Percentiles rank a stretch among this genome's conserved stretches.
Evolutionary conservation across 1,140 invertebrate species (phyloP).

Genomic region (Conopomorpha cramerella): DNA sequence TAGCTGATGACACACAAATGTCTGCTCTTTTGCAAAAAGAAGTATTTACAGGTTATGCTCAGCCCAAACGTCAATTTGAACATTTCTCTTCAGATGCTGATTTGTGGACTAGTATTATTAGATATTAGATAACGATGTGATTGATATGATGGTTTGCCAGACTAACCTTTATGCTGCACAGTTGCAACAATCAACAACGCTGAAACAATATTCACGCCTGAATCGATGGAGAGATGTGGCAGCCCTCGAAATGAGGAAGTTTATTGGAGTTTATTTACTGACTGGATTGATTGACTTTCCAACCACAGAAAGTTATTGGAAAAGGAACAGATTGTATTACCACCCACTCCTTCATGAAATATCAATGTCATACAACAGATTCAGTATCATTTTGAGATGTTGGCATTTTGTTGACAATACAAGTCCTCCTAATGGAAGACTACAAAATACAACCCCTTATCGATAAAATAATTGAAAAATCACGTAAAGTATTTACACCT

Average conservation of each 20-base stretch:
- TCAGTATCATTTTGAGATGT: no score
- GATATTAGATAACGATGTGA: slow-evolving; percentile 4
- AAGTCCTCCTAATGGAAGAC: neutral
- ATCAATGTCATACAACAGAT: slow-evolving; percentile 3
- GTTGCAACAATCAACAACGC: no score
- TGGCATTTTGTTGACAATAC: slow-evolving; percentile 7
- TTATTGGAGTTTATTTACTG: neutral
- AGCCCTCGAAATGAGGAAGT: slow-evolving; percentile 2
- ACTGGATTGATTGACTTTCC: slow-evolving; percentile 2
- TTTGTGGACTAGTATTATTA: slow-evolving; percentile 1
- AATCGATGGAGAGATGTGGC: slow-evolving; percentile 3
- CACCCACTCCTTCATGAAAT: no score
- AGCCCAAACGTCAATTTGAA: neutral
- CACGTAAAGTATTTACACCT: slow-evolving; percentile 16
- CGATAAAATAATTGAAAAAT: slow-evolving; percentile 13
- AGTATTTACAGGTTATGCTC: slow-evolving; percentile 2
- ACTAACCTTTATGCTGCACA: slow-evolving; percentile 3
- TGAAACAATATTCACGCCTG: neutral
- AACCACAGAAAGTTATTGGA: slow-evolving; percentile 6
- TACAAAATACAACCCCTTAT: slow-evolving; percentile 6
- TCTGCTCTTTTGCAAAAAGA: no score
- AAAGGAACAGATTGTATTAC: no score
- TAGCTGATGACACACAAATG: no score
- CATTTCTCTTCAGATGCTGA: neutral
- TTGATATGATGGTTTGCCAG: slow-evolving; percentile 4